Conservation (phyloP, 2,888 invertebrate genomes). For the Polietes domitor region DNA sequence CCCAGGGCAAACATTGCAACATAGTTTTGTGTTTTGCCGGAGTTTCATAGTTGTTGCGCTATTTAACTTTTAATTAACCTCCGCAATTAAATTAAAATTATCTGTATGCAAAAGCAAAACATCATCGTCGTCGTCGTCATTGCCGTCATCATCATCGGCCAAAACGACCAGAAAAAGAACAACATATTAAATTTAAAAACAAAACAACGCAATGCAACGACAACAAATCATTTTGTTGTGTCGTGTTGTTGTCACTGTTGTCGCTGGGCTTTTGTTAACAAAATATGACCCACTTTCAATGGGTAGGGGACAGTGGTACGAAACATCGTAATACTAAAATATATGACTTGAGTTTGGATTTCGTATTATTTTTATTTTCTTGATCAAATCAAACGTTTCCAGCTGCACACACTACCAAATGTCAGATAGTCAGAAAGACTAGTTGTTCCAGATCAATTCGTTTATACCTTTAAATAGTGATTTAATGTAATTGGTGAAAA, state of each 20-base stretch:
- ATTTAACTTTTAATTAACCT: neutral
- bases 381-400: too few relatives aligned
- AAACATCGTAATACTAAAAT: too few relatives aligned
- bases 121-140: neutral
- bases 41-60: neutral
- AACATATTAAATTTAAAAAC: neutral
- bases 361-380: too few relatives aligned
- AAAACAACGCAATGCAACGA: neutral
- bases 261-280: neutral
- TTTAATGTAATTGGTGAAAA: too few relatives aligned
- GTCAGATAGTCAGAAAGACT: too few relatives aligned
- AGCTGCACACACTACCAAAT: too few relatives aligned
- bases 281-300: conserved; percentile 8
- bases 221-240: neutral
- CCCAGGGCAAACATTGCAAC: neutral
- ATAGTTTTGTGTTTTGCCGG: neutral
- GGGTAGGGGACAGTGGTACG: neutral
- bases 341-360: too few relatives aligned
- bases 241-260: too few relatives aligned
- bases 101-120: neutral
- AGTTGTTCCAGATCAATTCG: too few relatives aligned
- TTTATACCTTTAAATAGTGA: too few relatives aligned
- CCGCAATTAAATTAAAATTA: conserved; percentile 17
- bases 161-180: neutral
- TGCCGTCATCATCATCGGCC: neutral